Evolutionary conservation across 2,888 invertebrate species (phyloP).

Genomic region (Ferdinandea cuprea): DNA sequence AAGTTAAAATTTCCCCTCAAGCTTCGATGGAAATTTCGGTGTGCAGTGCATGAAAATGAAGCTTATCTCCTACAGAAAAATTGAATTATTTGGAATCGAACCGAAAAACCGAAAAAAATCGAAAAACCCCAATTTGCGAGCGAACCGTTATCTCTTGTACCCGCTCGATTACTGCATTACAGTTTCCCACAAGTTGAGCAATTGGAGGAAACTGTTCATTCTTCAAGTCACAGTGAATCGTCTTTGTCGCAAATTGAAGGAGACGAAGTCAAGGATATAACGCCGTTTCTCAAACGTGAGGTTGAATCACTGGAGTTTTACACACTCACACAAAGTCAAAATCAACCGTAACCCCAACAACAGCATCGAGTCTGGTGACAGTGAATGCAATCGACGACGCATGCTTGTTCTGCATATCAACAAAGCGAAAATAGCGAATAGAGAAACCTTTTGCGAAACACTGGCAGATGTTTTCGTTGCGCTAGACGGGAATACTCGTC

Average conservation of each 20-base stretch:
- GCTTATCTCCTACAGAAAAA: conserved; percentile 2
- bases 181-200: not conserved
- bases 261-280: not conserved
- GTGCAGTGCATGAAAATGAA: conserved; percentile 8
- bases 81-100: conserved; percentile 13
- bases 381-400: not conserved
- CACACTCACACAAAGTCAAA: not conserved
- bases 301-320: conserved; percentile 12
- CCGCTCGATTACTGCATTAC: conserved; percentile 15
- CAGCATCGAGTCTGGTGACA: not conserved
- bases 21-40: conserved; percentile 23
- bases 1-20: conserved; percentile 6
- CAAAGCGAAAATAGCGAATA: not conserved
- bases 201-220: not conserved
- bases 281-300: conserved; percentile 16
- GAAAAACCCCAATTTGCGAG: too few species aligned
- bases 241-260: conserved; percentile 1
- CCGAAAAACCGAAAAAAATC: too few species aligned
- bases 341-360: not conserved
- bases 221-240: not conserved
- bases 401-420: conserved; percentile 1
- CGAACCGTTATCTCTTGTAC: not conserved
- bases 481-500: conserved; percentile 30
- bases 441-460: not conserved
- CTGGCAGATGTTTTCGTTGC: conserved; percentile 21